A percentile compares a stretch with the other conserved stretches of the same genome.
Conservation (phyloP, 2,113 vertebrate species). For the Aleadryas rufinucha region DNA sequence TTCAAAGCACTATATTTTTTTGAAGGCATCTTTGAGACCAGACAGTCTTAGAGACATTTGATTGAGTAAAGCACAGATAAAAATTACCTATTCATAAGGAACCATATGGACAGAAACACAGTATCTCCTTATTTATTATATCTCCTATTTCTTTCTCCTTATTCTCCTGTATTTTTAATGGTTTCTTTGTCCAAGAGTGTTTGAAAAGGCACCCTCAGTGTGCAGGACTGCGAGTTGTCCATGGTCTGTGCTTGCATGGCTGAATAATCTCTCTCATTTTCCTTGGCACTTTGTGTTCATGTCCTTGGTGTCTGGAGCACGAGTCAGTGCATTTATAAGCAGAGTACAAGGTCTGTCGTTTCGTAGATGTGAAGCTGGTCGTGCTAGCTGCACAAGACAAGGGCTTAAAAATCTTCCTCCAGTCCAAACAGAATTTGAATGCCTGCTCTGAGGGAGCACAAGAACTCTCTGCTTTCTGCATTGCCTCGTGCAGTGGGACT, state of each 20-base stretch:
- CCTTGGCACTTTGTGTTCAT: not conserved
- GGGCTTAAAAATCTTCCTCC: not conserved
- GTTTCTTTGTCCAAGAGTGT: not conserved
- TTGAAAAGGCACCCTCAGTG: not conserved
- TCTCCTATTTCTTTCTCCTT: not conserved
- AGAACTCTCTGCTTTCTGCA: not conserved
- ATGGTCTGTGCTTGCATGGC: not conserved
- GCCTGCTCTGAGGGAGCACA: not conserved
- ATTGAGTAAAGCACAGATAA: constrained; percentile 51
- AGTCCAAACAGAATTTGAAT: not conserved
- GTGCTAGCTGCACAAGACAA: not conserved
- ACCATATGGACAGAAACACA: constrained; percentile 19
- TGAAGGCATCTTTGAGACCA: constrained; percentile 40
- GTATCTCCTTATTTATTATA: not conserved
- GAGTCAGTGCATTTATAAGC: not conserved
- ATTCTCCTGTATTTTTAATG: constrained; percentile 5
- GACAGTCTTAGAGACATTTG: constrained; percentile 58
- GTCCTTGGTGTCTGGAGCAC: not conserved
- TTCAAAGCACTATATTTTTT: not conserved
- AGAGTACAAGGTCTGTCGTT: not conserved
- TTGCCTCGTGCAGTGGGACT: not conserved
- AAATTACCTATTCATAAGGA: constrained; percentile 59
- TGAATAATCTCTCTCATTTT: constrained; percentile 27
- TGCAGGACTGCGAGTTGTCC: not conserved
- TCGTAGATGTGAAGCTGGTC: not conserved